These are phyloP conservation scores for Ifrita kowaldi DNA, from an alignment of 2,113 vertebrate species.

Conservation along the genomic window DNA sequence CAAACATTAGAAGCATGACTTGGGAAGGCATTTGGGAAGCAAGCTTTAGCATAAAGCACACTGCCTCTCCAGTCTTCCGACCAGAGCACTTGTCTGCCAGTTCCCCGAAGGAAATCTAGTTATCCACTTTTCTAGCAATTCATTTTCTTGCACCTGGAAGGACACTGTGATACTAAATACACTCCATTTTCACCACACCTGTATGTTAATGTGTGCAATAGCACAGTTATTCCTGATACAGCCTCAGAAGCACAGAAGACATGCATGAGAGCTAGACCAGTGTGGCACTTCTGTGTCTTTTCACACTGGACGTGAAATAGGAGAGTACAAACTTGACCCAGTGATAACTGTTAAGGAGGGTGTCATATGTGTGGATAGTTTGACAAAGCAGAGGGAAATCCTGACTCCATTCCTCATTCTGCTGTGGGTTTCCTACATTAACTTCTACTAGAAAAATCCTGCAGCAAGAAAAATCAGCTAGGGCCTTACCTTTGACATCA, in stretches of 20 bases:
- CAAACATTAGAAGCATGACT: neutral
- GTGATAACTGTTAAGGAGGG: neutral
- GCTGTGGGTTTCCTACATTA: neutral
- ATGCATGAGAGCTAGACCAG: fast-evolving
- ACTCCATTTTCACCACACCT: neutral
- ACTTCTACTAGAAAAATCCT: neutral
- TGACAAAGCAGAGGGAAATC: neutral
- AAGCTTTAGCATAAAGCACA: neutral
- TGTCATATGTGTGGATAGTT: neutral
- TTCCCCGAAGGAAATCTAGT: neutral
- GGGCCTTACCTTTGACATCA: neutral
- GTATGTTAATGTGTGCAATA: neutral
- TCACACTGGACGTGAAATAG: neutral
- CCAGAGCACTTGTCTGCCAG: neutral
- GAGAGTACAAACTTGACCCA: neutral
- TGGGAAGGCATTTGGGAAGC: neutral
- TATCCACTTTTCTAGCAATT: neutral
- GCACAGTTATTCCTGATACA: neutral
- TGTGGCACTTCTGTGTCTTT: neutral
- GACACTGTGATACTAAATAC: neutral
- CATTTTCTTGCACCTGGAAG: neutral
- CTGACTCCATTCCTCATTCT: neutral
- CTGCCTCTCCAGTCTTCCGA: neutral
- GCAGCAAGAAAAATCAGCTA: neutral
- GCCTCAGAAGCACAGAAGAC: neutral